phyloP scores from a whole-genome alignment of 2,888 invertebrate genomes.

The Parochlus steinenii region DNA sequence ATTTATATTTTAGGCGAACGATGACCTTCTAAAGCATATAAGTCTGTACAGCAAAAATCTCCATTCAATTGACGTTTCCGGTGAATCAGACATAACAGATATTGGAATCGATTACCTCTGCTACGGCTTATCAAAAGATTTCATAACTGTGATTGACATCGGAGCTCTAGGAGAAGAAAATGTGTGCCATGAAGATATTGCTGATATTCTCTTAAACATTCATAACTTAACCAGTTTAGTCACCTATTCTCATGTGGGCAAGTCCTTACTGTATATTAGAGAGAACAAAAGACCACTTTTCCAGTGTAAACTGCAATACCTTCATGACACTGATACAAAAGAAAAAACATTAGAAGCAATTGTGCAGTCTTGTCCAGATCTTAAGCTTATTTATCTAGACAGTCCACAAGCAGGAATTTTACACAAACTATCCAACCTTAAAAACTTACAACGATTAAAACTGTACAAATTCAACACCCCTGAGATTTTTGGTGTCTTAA shows the following conservation, averaged over 20 bases:
- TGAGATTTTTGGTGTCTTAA: conserved; percentile 40
- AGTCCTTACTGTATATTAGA: conserved; percentile 38
- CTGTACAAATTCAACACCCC: conserved; percentile 42
- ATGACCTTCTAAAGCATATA: conserved; percentile 44
- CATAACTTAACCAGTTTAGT: conserved; percentile 46
- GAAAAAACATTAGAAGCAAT: conserved; percentile 41
- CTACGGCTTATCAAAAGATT: conserved; percentile 35
- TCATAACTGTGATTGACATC: conserved; percentile 44
- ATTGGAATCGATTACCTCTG: conserved; percentile 42
- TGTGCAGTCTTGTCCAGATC: conserved; percentile 38
- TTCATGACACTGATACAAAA: conserved; percentile 48
- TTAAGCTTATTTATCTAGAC: conserved; percentile 49
- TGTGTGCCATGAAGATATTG: conserved; percentile 46
- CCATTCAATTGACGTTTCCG: conserved; percentile 47
- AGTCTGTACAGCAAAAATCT: conserved; percentile 37
- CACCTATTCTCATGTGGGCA: conserved; percentile 51
- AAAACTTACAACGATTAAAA: conserved; percentile 38
- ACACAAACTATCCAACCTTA: conserved; percentile 29
- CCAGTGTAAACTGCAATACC: conserved; percentile 45
- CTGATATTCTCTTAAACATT: conserved; percentile 41
- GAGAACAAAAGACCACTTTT: conserved; percentile 37
- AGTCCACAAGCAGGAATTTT: conserved; percentile 40
- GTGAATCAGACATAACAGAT: conserved; percentile 50
- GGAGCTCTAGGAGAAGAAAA: conserved; percentile 54
- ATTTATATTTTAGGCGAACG: too few species aligned